phyloP scores from a whole-genome alignment of 2,888 invertebrate genomes.

The Aphodius granarius region DNA sequence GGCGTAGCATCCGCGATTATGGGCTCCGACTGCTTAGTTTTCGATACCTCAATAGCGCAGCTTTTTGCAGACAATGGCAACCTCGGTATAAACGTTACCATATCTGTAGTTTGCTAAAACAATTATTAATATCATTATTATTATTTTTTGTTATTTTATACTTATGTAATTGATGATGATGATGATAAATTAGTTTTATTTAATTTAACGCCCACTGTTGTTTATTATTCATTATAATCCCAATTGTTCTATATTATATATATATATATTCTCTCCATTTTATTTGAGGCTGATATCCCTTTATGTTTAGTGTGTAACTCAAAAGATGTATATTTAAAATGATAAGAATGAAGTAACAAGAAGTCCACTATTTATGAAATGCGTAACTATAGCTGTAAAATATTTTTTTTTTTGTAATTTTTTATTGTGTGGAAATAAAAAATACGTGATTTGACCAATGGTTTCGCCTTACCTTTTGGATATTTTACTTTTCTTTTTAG shows the following conservation, averaged over 20 bases:
- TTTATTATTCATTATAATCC: not conserved
- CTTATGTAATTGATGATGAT: not conserved
- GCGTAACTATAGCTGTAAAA: constrained; percentile 16
- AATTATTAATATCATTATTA: constrained; percentile 10
- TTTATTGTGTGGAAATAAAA: not conserved
- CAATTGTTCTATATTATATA: not conserved
- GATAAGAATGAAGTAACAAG: not conserved
- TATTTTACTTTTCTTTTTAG: not conserved
- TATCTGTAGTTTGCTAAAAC: constrained; percentile 76
- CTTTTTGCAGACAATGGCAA: constrained; percentile 99
- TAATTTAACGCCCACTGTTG: not conserved
- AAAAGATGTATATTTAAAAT: constrained; percentile 9
- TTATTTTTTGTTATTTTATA: constrained; percentile 13
- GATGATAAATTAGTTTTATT: not conserved
- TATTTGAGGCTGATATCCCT: constrained; percentile 15
- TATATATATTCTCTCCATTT: not conserved
- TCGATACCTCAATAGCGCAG: constrained; percentile 97
- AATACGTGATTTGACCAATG: not conserved
- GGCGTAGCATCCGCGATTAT: constrained; percentile 97
- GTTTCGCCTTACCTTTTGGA: not conserved
- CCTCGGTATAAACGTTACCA: constrained; percentile 98
- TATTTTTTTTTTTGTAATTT: not conserved
- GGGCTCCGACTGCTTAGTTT: constrained; percentile 97
- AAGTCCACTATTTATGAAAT: constrained; percentile 20
- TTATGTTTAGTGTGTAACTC: not conserved